phyloP scores from a whole-genome alignment of 2,113 vertebrate species.

The Martes martes region DNA sequence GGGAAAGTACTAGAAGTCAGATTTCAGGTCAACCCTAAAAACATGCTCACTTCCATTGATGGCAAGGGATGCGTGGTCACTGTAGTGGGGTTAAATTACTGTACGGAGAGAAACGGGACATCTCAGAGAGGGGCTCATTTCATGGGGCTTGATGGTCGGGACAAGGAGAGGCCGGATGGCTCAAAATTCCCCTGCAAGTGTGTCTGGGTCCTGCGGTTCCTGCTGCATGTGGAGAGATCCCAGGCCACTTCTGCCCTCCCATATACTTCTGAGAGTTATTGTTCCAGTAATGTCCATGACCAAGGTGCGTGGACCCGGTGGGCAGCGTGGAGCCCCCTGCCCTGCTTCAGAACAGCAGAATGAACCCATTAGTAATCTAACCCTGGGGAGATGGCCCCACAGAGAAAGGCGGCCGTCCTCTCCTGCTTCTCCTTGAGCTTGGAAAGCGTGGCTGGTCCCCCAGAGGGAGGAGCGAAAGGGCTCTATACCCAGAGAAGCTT shows the following conservation, averaged over 20 bases:
- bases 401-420: background rate
- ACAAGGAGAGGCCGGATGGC: background rate
- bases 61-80: rapidly evolving
- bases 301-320: background rate
- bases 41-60: background rate
- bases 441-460: background rate
- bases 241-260: background rate
- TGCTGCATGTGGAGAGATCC: background rate
- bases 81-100: background rate
- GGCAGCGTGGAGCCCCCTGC: background rate
- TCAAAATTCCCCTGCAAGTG: background rate
- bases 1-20: background rate
- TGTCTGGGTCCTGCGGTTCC: background rate
- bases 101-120: background rate
- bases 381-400: background rate
- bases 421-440: background rate
- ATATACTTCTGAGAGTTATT: too few relatives aligned
- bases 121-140: background rate
- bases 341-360: background rate
- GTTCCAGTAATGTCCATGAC: background rate
- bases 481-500: background rate
- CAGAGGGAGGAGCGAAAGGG: background rate
- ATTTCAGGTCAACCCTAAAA: background rate
- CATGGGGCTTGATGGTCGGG: background rate
- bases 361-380: background rate